Conservation (phyloP, 2,797 vertebrate species). For the Sebastes minor region DNA sequence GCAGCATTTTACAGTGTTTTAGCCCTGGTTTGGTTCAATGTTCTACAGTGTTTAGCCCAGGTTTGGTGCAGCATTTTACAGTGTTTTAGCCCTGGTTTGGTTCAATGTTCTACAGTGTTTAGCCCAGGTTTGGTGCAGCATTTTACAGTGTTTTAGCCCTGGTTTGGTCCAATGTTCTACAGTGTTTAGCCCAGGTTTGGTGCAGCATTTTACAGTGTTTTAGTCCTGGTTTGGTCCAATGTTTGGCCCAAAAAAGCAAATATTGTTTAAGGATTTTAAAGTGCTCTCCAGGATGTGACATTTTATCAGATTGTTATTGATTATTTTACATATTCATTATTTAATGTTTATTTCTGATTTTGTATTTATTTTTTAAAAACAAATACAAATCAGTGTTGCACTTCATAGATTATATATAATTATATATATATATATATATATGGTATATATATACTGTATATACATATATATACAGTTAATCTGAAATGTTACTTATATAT, state of each 20-base stretch:
- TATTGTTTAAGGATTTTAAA: too few species aligned
- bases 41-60: neutral
- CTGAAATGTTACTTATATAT: too few species aligned
- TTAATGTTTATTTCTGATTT: neutral
- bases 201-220: too few species aligned
- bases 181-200: neutral
- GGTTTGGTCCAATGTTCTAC: neutral
- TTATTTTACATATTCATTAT: neutral
- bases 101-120: accelerated
- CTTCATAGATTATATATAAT: neutral
- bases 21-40: neutral
- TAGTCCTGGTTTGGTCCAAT: too few species aligned
- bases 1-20: neutral
- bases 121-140: neutral
- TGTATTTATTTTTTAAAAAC: neutral
- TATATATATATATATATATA: too few species aligned
- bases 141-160: neutral
- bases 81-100: neutral
- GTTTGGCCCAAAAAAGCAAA: too few species aligned
- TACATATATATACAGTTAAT: too few species aligned
- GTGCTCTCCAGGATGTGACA: too few species aligned
- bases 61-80: neutral
- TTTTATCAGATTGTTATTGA: neutral
- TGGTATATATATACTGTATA: too few species aligned
- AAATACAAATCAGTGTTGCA: neutral